These are phyloP conservation scores for Globodera ellingtonae DNA, from an alignment of 1,140 invertebrate species.

Conservation along the genomic window DNA sequence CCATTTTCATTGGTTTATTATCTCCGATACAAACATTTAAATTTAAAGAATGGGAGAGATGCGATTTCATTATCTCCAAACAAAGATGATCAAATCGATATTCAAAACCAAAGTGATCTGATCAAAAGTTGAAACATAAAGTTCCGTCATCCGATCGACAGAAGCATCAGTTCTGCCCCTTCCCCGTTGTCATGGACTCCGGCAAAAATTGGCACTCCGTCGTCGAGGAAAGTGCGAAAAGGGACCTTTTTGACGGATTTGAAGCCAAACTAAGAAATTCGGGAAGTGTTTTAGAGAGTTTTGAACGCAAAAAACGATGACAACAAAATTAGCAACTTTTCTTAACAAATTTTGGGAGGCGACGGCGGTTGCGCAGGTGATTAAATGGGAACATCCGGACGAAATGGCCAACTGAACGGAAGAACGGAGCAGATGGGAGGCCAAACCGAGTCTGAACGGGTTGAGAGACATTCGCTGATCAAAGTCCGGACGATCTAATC, in stretches of 20 bases:
- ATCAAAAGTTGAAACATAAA: not conserved
- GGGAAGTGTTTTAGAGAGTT: not conserved
- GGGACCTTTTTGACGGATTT: constrained; percentile 3
- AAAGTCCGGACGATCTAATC: not conserved
- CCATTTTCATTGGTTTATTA: not conserved
- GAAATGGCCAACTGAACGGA: constrained; percentile 1
- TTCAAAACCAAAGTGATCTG: not conserved
- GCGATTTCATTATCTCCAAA: not conserved
- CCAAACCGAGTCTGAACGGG: constrained; percentile 6
- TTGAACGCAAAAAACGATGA: not conserved
- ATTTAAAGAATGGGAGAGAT: not conserved
- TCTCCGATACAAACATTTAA: not conserved
- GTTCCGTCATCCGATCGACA: not conserved
- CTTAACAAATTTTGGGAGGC: constrained; percentile 25
- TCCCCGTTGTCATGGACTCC: constrained; percentile 22
- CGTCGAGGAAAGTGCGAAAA: constrained; percentile 14
- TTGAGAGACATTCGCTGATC: not conserved
- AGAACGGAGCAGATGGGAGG: constrained; percentile 8
- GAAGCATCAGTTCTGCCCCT: constrained; percentile 22
- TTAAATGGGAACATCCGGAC: constrained; percentile 7
- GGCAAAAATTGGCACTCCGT: constrained; percentile 18
- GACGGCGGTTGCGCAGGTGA: constrained; percentile 15
- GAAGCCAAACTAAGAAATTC: constrained; percentile 14
- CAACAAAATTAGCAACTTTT: constrained; percentile 1
- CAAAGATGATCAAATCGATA: not conserved